These are phyloP conservation scores for Neopelma chrysocephalum DNA, from an alignment of 2,797 vertebrate genomes.

Conservation along the genomic window DNA sequence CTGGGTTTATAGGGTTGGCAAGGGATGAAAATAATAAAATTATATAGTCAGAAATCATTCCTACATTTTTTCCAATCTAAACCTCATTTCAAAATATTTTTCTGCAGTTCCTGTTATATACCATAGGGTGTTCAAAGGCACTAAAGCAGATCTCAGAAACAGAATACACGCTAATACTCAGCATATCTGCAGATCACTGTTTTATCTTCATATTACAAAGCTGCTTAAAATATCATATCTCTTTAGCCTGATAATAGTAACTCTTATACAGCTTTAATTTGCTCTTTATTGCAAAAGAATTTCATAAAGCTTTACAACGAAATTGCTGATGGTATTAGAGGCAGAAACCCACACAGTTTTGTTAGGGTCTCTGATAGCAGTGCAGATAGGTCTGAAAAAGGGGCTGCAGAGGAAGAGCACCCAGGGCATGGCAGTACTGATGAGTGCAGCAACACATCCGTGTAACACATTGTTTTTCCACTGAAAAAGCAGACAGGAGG, in stretches of 20 bases:
- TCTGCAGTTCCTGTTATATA: neutral
- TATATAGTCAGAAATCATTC: neutral
- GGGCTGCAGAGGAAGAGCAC: neutral
- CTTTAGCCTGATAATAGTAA: neutral
- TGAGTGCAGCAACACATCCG: neutral
- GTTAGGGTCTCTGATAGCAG: neutral
- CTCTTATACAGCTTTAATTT: neutral
- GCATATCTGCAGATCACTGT: rapidly evolving
- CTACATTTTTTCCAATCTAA: neutral
- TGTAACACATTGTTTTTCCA: neutral
- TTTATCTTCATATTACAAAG: neutral
- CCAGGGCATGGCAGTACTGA: neutral
- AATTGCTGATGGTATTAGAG: neutral
- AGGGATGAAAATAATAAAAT: neutral
- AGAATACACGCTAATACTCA: rapidly evolving
- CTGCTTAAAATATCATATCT: neutral
- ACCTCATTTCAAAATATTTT: neutral
- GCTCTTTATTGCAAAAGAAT: neutral
- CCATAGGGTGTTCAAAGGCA: neutral
- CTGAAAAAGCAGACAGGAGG: neutral
- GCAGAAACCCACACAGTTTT: neutral
- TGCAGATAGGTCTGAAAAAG: neutral
- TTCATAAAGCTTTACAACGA: neutral
- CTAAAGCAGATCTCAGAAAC: neutral
- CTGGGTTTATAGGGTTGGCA: neutral